phyloP scores from a whole-genome alignment of 2,113 vertebrate genomes.

The Papio anubis region DNA sequence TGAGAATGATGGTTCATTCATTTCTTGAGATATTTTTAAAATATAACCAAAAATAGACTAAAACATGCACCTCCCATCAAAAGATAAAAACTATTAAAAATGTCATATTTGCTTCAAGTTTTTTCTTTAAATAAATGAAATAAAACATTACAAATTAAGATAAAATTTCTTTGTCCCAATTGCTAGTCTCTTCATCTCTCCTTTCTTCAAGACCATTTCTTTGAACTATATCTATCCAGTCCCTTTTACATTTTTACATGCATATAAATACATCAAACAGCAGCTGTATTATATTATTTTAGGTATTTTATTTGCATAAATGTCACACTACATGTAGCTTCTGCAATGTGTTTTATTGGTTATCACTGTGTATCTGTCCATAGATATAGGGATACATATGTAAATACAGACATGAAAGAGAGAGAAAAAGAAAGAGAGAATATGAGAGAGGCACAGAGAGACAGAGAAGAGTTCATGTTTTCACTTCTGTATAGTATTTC shows the following conservation, averaged over 20 bases:
- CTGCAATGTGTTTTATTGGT: neutral
- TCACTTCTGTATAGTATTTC: neutral
- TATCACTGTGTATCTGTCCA: neutral
- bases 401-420: neutral
- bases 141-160: neutral
- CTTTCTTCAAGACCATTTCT: neutral
- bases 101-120: neutral
- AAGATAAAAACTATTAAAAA: neutral
- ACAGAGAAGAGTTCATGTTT: neutral
- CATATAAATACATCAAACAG: neutral
- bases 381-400: neutral
- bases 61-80: neutral
- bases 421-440: neutral
- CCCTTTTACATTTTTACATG: neutral
- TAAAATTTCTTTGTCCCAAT: neutral
- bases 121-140: constrained; percentile 30
- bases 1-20: neutral
- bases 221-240: neutral
- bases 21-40: neutral
- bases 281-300: neutral
- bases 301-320: neutral
- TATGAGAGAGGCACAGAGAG: neutral
- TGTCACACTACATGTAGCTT: neutral
- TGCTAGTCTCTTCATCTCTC: neutral
- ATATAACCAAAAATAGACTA: neutral